phyloP scores from a whole-genome alignment of 2,113 vertebrate species.

The Ahaetulla prasina region DNA sequence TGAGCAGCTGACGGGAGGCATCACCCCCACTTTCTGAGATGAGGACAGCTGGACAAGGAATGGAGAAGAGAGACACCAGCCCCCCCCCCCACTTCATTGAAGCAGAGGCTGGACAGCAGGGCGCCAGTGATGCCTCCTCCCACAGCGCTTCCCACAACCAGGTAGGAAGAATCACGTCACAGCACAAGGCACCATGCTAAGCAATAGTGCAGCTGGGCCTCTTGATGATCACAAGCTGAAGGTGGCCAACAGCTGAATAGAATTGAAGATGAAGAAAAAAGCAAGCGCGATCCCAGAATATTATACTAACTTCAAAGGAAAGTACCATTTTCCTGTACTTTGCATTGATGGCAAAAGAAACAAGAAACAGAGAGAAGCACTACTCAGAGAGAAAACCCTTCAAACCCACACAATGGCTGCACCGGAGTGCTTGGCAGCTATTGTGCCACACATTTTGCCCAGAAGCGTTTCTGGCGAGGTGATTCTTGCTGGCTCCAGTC shows the following conservation, averaged over 20 bases:
- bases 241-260: background rate
- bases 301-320: too few relatives aligned
- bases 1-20: background rate
- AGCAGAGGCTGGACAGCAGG: background rate
- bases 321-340: background rate
- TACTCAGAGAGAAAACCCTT: background rate
- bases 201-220: background rate
- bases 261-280: background rate
- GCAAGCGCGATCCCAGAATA: fast-evolving
- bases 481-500: background rate
- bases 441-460: background rate
- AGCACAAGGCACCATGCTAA: background rate
- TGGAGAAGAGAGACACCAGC: background rate
- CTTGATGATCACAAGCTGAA: too few relatives aligned
- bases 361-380: background rate
- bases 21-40: background rate
- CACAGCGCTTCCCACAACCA: background rate
- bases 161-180: background rate
- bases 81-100: background rate
- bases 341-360: background rate
- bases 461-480: background rate
- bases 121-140: background rate
- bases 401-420: background rate
- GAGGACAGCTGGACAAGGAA: background rate
- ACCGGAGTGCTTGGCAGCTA: background rate